A percentile compares a stretch with the other conserved stretches of the same genome.
Conservation (phyloP, 2,113 vertebrate species). For the Scortum barcoo region DNA sequence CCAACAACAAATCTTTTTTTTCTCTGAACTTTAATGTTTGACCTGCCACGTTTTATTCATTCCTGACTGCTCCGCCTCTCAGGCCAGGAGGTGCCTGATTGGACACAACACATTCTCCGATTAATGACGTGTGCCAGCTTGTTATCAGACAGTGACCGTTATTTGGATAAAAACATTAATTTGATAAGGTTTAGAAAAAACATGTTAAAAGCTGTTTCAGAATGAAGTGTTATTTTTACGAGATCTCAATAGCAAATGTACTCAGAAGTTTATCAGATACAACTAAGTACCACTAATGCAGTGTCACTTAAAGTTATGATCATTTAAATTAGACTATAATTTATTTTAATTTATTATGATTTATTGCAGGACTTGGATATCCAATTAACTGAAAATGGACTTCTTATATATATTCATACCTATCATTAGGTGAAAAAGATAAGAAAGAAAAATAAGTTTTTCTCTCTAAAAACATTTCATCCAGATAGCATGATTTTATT, state of each 20-base stretch:
- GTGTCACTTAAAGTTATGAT: too few relatives aligned
- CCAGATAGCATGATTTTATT: background rate
- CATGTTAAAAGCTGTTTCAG: background rate
- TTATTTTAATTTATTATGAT: too few relatives aligned
- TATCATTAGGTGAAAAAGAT: too few relatives aligned
- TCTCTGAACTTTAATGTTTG: background rate
- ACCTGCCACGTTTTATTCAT: background rate
- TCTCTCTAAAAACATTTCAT: too few relatives aligned
- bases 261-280: background rate
- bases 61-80: background rate
- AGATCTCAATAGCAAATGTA: background rate
- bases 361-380: too few relatives aligned
- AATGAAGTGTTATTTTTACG: too few relatives aligned
- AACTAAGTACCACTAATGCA: background rate
- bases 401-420: too few relatives aligned
- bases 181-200: background rate
- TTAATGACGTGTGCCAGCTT: background rate
- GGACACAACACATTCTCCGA: background rate
- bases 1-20: too few relatives aligned
- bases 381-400: too few relatives aligned
- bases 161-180: too few relatives aligned
- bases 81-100: background rate
- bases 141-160: too few relatives aligned
- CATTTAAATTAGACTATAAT: too few relatives aligned
- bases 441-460: background rate